Evolutionary conservation across 1,140 invertebrate genomes (phyloP), one percentile per base, ranked within the genome.

Genomic region (Ceratina japonica): DNA sequence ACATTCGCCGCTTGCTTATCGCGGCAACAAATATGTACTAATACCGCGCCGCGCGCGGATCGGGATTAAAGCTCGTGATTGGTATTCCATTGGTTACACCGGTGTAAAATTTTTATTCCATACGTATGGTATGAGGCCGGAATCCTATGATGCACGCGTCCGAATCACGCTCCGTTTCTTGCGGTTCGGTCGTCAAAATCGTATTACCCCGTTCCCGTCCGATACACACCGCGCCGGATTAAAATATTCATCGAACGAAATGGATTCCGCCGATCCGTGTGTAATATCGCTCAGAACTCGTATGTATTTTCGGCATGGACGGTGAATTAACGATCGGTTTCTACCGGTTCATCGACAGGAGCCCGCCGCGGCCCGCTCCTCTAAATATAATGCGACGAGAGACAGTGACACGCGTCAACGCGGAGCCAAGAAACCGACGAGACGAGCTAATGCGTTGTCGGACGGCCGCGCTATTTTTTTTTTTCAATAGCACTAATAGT

Each of bases 351-450:
- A 84, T 84, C 70, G 84, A 84, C 83, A 81, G 79, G 13, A 58
- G 64, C 22, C 52, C n/a, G n/a, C 58, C 65, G 54, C 69, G 58
- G 62, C 24, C 52, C 59, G 44, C 79, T 75, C 72, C 62, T 89
- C 87, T 89, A 89, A 89, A 89, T 89, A 89, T 89, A 89, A 88
- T 87, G 84, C 81, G 86, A 88, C 88, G 84, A 79, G 86, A 86
- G 84, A 44, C 37, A 86, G 87, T 84, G 85, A 87, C 86, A 82
- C 77, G 86, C 49, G 63, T 75, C 76, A 65, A 66, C 61, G 75
- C 61, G 24, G 52, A 77, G 65, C 54, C 79, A 81, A 85, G 78
- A 82, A 70, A 3, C 13, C 12, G 24, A 18, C 58, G 71, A 73
- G 51, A 54, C 79, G 76, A 59, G 87, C 86, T 89, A 89, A 89